Evolutionary conservation across 2,113 vertebrate genomes (phyloP).

Genomic region (Scartelaos histophorus): DNA sequence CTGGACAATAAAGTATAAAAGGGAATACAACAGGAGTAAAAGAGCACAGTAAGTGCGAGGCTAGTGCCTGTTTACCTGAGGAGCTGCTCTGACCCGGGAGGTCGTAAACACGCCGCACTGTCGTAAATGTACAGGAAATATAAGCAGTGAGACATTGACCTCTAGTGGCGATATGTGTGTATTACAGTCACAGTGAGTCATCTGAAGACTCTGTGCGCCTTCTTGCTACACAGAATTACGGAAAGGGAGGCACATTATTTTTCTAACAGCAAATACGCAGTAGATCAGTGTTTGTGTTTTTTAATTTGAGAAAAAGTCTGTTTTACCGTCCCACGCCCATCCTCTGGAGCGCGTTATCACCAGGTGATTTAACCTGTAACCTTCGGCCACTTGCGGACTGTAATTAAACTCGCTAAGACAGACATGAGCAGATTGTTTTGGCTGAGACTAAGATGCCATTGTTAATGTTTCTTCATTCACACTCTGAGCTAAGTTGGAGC

Average conservation of each 20-base stretch:
- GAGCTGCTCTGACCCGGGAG: neutral
- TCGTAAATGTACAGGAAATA: constrained; percentile 35
- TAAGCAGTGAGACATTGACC: constrained; percentile 5
- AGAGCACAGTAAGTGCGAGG: neutral
- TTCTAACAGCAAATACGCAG: too few species aligned
- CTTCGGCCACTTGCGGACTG: neutral
- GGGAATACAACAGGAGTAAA: neutral
- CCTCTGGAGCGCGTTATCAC: too few species aligned
- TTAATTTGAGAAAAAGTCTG: neutral
- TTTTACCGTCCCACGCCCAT: neutral
- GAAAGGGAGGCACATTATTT: neutral
- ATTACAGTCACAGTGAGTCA: constrained; percentile 29
- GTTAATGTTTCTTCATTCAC: constrained; percentile 6
- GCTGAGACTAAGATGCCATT: neutral
- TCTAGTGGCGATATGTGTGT: constrained; percentile 21
- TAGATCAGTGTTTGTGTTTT: neutral
- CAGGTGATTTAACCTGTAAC: neutral
- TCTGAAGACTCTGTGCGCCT: constrained; percentile 8
- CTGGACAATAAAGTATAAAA: neutral
- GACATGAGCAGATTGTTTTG: neutral
- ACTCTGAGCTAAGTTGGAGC: neutral
- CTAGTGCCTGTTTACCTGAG: constrained; percentile 46
- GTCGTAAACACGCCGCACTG: constrained; percentile 41
- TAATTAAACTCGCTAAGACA: neutral
- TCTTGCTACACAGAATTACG: neutral